Percentiles rank a stretch among this genome's conserved stretches.
These are phyloP conservation scores for Drosophila mauritiana DNA, from an alignment of 1,140 invertebrate species.

Conservation along the genomic window DNA sequence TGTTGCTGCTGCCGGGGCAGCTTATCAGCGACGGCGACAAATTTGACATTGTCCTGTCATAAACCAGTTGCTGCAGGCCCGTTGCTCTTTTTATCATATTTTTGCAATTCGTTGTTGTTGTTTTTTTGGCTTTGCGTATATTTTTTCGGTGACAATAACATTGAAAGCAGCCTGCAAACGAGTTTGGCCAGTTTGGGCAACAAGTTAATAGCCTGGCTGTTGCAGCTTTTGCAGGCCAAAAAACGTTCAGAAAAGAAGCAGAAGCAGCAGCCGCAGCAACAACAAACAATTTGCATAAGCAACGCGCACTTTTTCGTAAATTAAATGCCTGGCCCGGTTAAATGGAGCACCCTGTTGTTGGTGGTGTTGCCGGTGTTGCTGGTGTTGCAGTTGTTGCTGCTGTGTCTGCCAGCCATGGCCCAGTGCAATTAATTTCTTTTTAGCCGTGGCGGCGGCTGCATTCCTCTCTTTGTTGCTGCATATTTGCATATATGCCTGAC, in stretches of 20 bases:
- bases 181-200: slow-evolving; percentile 79
- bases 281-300: slow-evolving; percentile 82
- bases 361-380: slow-evolving; percentile 33
- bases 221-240: slow-evolving; percentile 68
- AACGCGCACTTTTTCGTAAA: slow-evolving; percentile 83
- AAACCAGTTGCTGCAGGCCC: slow-evolving; percentile 61
- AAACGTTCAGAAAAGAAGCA: slow-evolving; percentile 42
- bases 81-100: too few relatives aligned
- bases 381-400: slow-evolving; percentile 29
- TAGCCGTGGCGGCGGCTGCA: slow-evolving; percentile 78
- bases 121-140: slow-evolving; percentile 29
- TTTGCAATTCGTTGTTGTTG: slow-evolving; percentile 21
- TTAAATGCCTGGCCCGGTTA: slow-evolving; percentile 75
- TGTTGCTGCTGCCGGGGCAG: slow-evolving; percentile 48
- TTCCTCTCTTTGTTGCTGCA: slow-evolving; percentile 76
- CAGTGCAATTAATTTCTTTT: slow-evolving; percentile 83
- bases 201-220: slow-evolving; percentile 73
- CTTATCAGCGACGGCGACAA: slow-evolving; percentile 70
- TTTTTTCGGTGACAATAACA: slow-evolving; percentile 80
- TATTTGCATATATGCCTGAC: slow-evolving; percentile 79
- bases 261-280: slow-evolving; percentile 34
- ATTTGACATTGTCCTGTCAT: slow-evolving; percentile 78
- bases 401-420: slow-evolving; percentile 61
- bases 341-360: slow-evolving; percentile 78
- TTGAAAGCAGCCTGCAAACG: slow-evolving; percentile 79